Conservation (phyloP, 2,113 vertebrate genomes). For the Syrrhaptes paradoxus region DNA sequence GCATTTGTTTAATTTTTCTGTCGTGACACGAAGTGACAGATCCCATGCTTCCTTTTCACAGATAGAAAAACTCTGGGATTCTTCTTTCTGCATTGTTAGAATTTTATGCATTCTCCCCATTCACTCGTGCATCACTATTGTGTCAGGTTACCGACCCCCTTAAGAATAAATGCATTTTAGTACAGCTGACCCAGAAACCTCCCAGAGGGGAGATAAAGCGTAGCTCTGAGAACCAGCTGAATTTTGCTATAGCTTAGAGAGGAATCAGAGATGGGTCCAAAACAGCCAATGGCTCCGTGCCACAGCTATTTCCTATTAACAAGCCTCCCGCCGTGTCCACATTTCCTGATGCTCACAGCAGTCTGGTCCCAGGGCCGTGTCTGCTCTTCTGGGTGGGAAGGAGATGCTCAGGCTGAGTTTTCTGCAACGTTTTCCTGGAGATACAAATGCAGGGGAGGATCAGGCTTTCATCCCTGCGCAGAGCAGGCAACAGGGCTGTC, state of each 20-base stretch:
- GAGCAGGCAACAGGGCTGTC: not conserved
- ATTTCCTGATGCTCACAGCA: not conserved
- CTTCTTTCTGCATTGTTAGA: slow-evolving; percentile 6
- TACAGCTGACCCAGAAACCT: slow-evolving; percentile 54
- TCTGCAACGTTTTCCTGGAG: not conserved
- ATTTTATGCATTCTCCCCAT: slow-evolving; percentile 53
- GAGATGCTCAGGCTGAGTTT: not conserved
- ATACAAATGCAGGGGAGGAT: not conserved
- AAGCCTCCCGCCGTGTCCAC: not conserved
- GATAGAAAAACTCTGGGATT: slow-evolving; percentile 24
- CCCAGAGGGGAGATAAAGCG: slow-evolving; percentile 37
- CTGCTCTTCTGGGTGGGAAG: accelerated
- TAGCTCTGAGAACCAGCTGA: not conserved
- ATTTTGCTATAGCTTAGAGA: slow-evolving; percentile 1
- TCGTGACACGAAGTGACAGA: slow-evolving; percentile 47
- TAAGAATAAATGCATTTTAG: slow-evolving; percentile 67
- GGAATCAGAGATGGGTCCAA: not conserved
- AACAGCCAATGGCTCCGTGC: not conserved
- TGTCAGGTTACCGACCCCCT: slow-evolving; percentile 48
- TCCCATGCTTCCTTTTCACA: not conserved
- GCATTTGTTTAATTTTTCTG: slow-evolving; percentile 57
- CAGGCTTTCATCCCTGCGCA: not conserved
- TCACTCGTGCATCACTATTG: slow-evolving; percentile 26
- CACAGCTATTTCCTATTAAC: not conserved
- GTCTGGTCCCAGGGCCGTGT: not conserved